Conservation (phyloP, 2,888 invertebrate species). For the Diplolepis rosae region DNA sequence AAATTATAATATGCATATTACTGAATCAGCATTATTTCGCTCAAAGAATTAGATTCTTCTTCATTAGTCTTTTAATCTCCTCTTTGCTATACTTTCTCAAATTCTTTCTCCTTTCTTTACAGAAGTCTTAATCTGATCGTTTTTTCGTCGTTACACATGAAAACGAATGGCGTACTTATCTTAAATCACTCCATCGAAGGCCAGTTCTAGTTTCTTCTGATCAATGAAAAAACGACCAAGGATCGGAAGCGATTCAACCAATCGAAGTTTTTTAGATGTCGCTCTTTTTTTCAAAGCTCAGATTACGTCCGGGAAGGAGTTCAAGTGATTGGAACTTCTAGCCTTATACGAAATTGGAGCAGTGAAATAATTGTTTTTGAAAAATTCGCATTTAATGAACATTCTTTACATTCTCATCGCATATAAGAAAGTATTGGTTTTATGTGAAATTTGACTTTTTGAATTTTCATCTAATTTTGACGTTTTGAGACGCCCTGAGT, state of each 20-base stretch:
- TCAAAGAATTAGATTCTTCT: neutral
- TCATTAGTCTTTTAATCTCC: neutral
- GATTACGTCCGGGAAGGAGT: constrained; percentile 29
- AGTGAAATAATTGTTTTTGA: constrained; percentile 8
- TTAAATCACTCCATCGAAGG: constrained; percentile 58
- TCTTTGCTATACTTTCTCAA: constrained; percentile 2
- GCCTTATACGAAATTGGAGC: constrained; percentile 33
- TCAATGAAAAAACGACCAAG: constrained; percentile 38
- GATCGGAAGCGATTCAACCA: constrained; percentile 37
- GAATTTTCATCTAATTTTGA: neutral
- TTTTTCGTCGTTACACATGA: constrained; percentile 51
- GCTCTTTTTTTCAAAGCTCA: constrained; percentile 37
- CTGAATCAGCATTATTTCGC: neutral
- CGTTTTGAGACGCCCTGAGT: no score
- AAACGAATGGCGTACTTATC: constrained; percentile 59
- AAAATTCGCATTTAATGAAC: neutral
- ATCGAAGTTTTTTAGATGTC: constrained; percentile 22
- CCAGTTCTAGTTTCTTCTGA: constrained; percentile 52
- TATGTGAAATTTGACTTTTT: no score
- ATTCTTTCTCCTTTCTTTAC: constrained; percentile 36
- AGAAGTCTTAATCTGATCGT: constrained; percentile 39
- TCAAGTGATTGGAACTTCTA: constrained; percentile 33
- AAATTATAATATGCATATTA: neutral
- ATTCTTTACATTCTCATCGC: neutral
- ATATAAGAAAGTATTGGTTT: no score